Evolutionary conservation across 1,140 invertebrate species (phyloP).

Genomic region (Nebria ingens): DNA sequence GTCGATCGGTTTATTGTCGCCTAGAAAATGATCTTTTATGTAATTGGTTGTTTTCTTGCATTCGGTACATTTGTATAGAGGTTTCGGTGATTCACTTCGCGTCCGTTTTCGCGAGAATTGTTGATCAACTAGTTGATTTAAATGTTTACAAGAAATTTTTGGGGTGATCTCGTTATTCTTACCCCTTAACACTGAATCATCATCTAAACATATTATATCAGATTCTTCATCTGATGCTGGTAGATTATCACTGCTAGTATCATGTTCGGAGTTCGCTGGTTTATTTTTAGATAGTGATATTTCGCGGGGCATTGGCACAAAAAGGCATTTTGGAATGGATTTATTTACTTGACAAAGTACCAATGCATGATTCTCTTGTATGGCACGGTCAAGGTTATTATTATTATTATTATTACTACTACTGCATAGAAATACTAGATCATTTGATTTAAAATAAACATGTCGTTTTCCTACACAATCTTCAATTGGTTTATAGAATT

Average conservation of each 20-base stretch:
- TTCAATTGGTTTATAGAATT: slow-evolving; percentile 23
- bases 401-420: neutral
- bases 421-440: slow-evolving; percentile 21
- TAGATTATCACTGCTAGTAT: neutral
- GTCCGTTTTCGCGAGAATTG: neutral
- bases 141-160: neutral
- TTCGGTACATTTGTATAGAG: slow-evolving; percentile 19
- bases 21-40: slow-evolving; percentile 22
- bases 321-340: slow-evolving; percentile 25
- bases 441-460: slow-evolving; percentile 19
- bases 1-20: slow-evolving; percentile 19
- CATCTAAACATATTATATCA: neutral
- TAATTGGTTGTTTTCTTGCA: slow-evolving; percentile 19
- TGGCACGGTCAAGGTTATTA: neutral
- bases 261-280: neutral
- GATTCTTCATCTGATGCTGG: neutral
- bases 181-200: neutral
- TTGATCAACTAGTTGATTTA: slow-evolving; percentile 21
- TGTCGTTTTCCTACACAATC: slow-evolving; percentile 21
- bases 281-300: neutral
- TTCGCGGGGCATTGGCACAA: slow-evolving; percentile 21
- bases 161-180: neutral
- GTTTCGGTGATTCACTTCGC: neutral
- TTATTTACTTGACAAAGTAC: slow-evolving; percentile 23
- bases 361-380: slow-evolving; percentile 14